Base-by-base conservation (phyloP, 2,888 invertebrate genomes). In the Luperina nickerlii region DNA sequence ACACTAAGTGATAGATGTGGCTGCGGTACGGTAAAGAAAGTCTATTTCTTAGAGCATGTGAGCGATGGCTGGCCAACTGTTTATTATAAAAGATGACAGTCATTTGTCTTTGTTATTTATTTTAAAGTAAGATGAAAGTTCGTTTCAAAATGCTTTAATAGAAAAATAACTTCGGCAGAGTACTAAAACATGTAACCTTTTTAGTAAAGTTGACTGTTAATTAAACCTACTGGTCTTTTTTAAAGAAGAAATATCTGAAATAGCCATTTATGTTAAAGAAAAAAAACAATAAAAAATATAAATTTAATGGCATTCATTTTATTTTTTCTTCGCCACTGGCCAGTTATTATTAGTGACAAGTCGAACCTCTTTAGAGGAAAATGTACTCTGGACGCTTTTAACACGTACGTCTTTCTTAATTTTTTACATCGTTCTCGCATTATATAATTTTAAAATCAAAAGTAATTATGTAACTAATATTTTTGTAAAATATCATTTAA, bases 1-100 rank as follows among this genome's bases (percentile, higher is more conserved):
- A 87, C 76, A 54, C 72, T 76, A 84, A 84, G 65, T 85, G 84
- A 85, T 80, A 74, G 74, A 85, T 87, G 84, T 80, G 54, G 62
- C 67, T 42, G 32, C 54, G 63, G 69, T 69, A 75, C 69, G 27
- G 66, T 38, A 27, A 51, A 78, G 24, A 76, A 67, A 57, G 67
- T 69, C 57, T 80, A 72, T 80, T 67, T 73, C 74, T 66, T 65
- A 13, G 15, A 79, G 42, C 32, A 71, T 66, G 66, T 79, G 73
- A 70, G 66, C 72, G 69, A 86, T 72, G 73, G 68, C 66, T 75
- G 27, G 32, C n/a, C 66, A 63, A 63, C 66, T 76, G 71, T 75
- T 85, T 73, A 63, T 66, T 83, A 51, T 71, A 67, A 82, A 82
- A 86, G 32, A 70, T 70, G 65, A 68, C n/a, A 9, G 48, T 66